Percentiles rank a stretch among this genome's conserved stretches.
phyloP scores from a whole-genome alignment of 2,113 vertebrate species.

The Phyllostomus hastatus region DNA sequence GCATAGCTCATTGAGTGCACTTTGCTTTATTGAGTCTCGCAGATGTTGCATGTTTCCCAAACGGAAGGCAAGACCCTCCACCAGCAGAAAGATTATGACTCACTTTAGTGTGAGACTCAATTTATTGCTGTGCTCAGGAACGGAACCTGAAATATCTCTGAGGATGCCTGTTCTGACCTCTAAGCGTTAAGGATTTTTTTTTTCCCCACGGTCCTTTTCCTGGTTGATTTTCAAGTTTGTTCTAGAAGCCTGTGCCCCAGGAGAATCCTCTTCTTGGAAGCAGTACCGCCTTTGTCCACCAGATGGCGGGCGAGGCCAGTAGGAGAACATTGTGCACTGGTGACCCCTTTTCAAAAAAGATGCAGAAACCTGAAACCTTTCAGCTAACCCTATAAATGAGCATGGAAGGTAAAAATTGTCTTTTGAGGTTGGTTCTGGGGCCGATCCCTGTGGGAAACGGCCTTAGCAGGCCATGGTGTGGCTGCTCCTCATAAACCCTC shows the following conservation, averaged over 20 bases:
- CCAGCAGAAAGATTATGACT: background rate
- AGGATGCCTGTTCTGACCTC: background rate
- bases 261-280: background rate
- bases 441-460: slow-evolving; percentile 55
- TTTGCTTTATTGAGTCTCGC: no score
- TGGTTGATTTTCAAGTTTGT: background rate
- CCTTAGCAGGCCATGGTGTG: background rate
- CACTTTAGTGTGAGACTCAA: background rate
- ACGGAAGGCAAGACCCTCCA: background rate
- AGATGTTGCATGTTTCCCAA: background rate
- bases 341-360: background rate
- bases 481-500: background rate
- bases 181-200: background rate
- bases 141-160: background rate
- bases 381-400: slow-evolving; percentile 56
- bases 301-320: slow-evolving; percentile 76
- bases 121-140: background rate
- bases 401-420: slow-evolving; percentile 30
- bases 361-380: slow-evolving; percentile 46
- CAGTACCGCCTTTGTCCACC: slow-evolving; percentile 53
- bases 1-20: no score
- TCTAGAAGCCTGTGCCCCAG: background rate
- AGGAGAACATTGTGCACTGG: background rate
- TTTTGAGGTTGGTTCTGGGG: slow-evolving; percentile 52
- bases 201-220: fast-evolving